phyloP scores from a whole-genome alignment of 2,888 invertebrate species.

The Trissonchulus latispiculum region DNA sequence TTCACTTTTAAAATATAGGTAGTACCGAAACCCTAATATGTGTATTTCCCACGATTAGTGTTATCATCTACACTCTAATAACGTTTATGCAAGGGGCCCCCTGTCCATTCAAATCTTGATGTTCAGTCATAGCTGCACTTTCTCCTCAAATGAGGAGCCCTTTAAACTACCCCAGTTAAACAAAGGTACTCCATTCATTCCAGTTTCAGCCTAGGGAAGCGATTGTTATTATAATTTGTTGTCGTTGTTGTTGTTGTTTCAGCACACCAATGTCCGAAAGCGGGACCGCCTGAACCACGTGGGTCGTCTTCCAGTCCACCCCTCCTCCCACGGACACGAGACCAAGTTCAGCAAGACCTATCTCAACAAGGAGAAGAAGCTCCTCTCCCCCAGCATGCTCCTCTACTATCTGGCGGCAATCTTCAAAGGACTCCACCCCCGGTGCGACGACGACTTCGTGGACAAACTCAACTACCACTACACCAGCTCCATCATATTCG shows the following conservation, averaged over 20 bases:
- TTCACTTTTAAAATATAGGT: too few relatives aligned
- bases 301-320: slow-evolving; percentile 40
- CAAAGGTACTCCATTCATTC: too few relatives aligned
- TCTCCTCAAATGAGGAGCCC: too few relatives aligned
- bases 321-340: slow-evolving; percentile 39
- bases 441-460: slow-evolving; percentile 15
- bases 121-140: too few relatives aligned
- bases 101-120: too few relatives aligned
- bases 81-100: too few relatives aligned
- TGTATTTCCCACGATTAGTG: too few relatives aligned
- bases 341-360: slow-evolving; percentile 16
- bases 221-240: neutral
- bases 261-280: slow-evolving; percentile 44
- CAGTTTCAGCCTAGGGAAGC: too few relatives aligned
- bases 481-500: slow-evolving; percentile 16
- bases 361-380: slow-evolving; percentile 15
- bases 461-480: slow-evolving; percentile 14
- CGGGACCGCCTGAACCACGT: slow-evolving; percentile 43
- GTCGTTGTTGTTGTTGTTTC: slow-evolving; percentile 25
- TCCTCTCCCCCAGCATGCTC: slow-evolving; percentile 6
- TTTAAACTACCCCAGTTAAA: too few relatives aligned
- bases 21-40: too few relatives aligned
- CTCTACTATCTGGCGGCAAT: slow-evolving; percentile 11
- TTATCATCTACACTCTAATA: too few relatives aligned
- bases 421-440: slow-evolving; percentile 10